Evolutionary conservation across 2,797 vertebrate genomes (phyloP).

Genomic region (Diceros bicornis): DNA sequence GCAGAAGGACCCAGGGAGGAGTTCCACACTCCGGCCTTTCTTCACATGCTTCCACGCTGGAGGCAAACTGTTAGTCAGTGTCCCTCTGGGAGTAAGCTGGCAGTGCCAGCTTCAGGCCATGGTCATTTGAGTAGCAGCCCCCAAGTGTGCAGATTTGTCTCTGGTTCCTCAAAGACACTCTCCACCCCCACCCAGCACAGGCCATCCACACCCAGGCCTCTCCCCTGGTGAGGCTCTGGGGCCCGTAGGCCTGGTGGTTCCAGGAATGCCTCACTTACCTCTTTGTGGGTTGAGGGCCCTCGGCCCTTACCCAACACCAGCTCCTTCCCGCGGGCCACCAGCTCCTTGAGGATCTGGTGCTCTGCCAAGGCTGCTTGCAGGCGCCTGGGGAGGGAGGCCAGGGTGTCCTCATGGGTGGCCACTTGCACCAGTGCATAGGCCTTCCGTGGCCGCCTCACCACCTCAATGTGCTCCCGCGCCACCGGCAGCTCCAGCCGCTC

Average conservation of each 20-base stretch:
- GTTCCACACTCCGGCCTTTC: neutral
- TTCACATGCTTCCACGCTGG: neutral
- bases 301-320: slow-evolving; percentile 59
- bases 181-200: neutral
- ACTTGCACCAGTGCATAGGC: slow-evolving; percentile 70
- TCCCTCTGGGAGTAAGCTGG: neutral
- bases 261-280: slow-evolving; percentile 58
- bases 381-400: slow-evolving; percentile 66
- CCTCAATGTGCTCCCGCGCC: slow-evolving; percentile 58
- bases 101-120: neutral
- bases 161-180: neutral
- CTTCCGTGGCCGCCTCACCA: slow-evolving; percentile 21
- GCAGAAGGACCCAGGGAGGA: neutral
- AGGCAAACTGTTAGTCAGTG: neutral
- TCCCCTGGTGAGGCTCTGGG: neutral
- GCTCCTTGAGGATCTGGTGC: slow-evolving; percentile 70
- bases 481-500: slow-evolving; percentile 54
- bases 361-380: slow-evolving; percentile 78
- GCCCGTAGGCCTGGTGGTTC: neutral
- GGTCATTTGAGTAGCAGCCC: neutral
- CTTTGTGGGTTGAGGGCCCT: neutral
- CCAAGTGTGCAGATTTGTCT: neutral
- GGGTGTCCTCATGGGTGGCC: neutral
- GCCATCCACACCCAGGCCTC: neutral
- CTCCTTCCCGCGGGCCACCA: slow-evolving; percentile 75